phyloP scores from a whole-genome alignment of 2,888 invertebrate species.

The Pinctada fucata region DNA sequence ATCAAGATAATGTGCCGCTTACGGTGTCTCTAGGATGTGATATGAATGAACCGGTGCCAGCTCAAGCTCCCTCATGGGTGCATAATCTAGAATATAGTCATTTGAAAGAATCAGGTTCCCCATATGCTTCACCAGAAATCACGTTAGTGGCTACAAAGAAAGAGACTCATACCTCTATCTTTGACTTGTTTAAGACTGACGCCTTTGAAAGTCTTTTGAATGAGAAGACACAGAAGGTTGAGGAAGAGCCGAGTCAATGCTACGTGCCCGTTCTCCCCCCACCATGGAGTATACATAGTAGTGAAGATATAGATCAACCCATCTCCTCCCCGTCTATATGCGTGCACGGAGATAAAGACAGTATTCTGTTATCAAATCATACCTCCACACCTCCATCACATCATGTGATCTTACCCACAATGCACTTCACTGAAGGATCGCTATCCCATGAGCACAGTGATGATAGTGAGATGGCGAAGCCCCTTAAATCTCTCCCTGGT shows the following conservation, averaged over 20 bases:
- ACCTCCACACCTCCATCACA: constrained; percentile 61
- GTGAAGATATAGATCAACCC: constrained; percentile 48
- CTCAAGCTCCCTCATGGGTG: constrained; percentile 96
- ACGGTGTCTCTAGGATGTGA: constrained; percentile 50
- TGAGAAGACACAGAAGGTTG: constrained; percentile 13
- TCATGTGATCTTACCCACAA: constrained; percentile 63
- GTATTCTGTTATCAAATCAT: constrained; percentile 58
- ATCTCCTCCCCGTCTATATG: constrained; percentile 46
- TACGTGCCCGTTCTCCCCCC: constrained; percentile 50
- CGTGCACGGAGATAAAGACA: constrained; percentile 56
- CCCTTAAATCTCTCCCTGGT: constrained; percentile 51
- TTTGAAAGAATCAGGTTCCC: constrained; percentile 67
- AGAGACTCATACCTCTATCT: constrained; percentile 55
- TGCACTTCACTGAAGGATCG: constrained; percentile 43
- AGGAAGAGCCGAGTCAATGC: constrained; percentile 18
- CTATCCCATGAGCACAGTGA: constrained; percentile 41
- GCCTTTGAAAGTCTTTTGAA: neutral
- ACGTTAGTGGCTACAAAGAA: constrained; percentile 54
- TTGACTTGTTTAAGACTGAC: constrained; percentile 58
- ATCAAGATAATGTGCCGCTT: constrained; percentile 56
- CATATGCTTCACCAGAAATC: constrained; percentile 65
- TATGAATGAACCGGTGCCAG: constrained; percentile 75
- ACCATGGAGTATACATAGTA: constrained; percentile 49
- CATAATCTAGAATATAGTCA: constrained; percentile 93
- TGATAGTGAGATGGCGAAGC: constrained; percentile 42